Conservation (phyloP, 2,888 invertebrate genomes). For the Venusia cambrica region DNA sequence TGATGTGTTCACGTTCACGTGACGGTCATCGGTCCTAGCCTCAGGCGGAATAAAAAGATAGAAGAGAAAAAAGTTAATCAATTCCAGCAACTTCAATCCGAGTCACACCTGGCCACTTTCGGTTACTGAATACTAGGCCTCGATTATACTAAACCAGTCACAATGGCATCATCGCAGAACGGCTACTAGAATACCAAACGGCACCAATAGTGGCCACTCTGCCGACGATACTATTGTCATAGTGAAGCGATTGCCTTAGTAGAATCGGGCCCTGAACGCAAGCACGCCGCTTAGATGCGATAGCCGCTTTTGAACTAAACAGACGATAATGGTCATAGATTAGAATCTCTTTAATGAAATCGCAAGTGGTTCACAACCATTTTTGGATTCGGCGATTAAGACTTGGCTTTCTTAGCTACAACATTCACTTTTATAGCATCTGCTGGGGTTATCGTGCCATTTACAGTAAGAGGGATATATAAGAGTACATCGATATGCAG, state of each 20-base stretch:
- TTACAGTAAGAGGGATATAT: no score
- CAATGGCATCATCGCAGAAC: no score
- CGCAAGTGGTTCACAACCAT: constrained; percentile 59
- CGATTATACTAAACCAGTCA: no score
- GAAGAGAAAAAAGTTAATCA: constrained; percentile 8
- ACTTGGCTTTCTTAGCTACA: constrained; percentile 26
- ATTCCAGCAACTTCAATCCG: constrained; percentile 11
- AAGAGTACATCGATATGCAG: no score
- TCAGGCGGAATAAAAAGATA: constrained; percentile 2
- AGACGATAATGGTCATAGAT: constrained; percentile 69
- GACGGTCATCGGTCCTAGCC: constrained; percentile 4
- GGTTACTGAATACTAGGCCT: no score
- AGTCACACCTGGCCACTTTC: constrained; percentile 35
- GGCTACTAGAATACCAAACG: no score
- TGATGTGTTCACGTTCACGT: constrained; percentile 10
- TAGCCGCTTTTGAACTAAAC: constrained; percentile 64
- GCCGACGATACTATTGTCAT: no score
- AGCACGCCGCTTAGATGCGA: constrained; percentile 48
- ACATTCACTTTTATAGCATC: constrained; percentile 24
- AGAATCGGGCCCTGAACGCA: constrained; percentile 52
- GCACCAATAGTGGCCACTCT: no score
- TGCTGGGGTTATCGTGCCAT: no score
- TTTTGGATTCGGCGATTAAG: constrained; percentile 46
- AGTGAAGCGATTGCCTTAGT: no score
- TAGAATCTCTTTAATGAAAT: constrained; percentile 71